phyloP scores from a whole-genome alignment of 1,140 invertebrate species.

The Drosophila pallidifrons region DNA sequence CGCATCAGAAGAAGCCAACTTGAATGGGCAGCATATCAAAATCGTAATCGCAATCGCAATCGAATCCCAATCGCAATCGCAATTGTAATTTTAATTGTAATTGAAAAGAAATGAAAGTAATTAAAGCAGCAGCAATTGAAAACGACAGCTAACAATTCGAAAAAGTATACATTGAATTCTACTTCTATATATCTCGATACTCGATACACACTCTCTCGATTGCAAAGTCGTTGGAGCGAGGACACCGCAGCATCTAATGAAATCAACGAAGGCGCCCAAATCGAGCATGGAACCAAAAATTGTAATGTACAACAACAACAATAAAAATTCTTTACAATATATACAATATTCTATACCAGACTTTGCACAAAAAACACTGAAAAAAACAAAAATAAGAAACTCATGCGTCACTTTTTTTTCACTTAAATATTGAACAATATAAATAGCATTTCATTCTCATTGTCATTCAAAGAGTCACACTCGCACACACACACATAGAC shows the following conservation, averaged over 20 bases:
- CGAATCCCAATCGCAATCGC: conserved; percentile 22
- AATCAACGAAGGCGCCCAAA: conserved; percentile 70
- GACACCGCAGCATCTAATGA: conserved; percentile 48
- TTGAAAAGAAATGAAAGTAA: conserved; percentile 12
- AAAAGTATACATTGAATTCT: not conserved
- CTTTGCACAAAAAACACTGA: conserved; percentile 29
- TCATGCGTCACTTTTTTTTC: conserved; percentile 50
- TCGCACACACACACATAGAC: conserved; percentile 5
- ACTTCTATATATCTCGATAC: not conserved
- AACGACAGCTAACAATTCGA: not conserved
- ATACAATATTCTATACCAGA: conserved; percentile 28
- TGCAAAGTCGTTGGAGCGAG: conserved; percentile 7
- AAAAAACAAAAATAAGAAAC: conserved; percentile 44
- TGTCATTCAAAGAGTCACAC: conserved; percentile 32
- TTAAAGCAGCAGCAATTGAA: conserved; percentile 20
- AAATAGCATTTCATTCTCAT: conserved; percentile 59
- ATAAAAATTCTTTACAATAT: conserved; percentile 7
- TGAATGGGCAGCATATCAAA: conserved; percentile 42
- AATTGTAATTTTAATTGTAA: conserved; percentile 38
- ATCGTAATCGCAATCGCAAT: conserved; percentile 24
- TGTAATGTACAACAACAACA: conserved; percentile 73
- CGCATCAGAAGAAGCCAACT: conserved; percentile 5
- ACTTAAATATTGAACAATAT: conserved; percentile 51
- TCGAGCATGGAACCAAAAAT: conserved; percentile 74
- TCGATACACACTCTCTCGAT: not conserved